A percentile compares a stretch with the other conserved stretches of the same genome.
Evolutionary conservation across 2,888 invertebrate species (phyloP).

Genomic region (Habroteleia sp.): DNA sequence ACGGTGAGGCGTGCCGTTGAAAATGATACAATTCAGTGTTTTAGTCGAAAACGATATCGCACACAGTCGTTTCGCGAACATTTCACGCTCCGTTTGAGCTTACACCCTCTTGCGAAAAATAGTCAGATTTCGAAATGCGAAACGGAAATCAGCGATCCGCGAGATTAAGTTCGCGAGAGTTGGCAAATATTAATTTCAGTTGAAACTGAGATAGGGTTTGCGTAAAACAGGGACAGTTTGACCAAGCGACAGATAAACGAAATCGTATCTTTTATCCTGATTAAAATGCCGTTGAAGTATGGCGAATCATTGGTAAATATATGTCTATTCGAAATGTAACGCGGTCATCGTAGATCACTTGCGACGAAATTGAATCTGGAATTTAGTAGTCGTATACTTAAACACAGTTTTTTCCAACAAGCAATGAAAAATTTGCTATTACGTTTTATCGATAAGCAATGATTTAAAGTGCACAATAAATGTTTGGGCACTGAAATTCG

Average conservation of each 20-base stretch:
- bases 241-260: too few relatives aligned
- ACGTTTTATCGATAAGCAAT: constrained; percentile 52
- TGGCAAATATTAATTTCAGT: constrained; percentile 58
- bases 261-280: constrained; percentile 68
- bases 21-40: constrained; percentile 39
- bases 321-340: constrained; percentile 39
- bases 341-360: constrained; percentile 32
- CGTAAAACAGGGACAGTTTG: too few relatives aligned
- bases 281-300: constrained; percentile 70
- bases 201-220: too few relatives aligned
- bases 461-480: constrained; percentile 48
- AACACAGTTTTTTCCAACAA: not conserved
- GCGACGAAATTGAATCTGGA: constrained; percentile 64
- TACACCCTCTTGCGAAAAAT: constrained; percentile 25
- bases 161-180: constrained; percentile 62
- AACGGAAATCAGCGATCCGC: constrained; percentile 51
- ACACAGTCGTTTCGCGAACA: constrained; percentile 24
- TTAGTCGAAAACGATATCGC: constrained; percentile 28
- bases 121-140: constrained; percentile 15
- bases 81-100: constrained; percentile 38
- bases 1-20: constrained; percentile 1
- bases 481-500: constrained; percentile 24
- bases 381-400: constrained; percentile 29
- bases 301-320: constrained; percentile 70
- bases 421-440: constrained; percentile 43